phyloP scores from a whole-genome alignment of 2,113 vertebrate species.

The Machaerirhynchus nigripectus region DNA sequence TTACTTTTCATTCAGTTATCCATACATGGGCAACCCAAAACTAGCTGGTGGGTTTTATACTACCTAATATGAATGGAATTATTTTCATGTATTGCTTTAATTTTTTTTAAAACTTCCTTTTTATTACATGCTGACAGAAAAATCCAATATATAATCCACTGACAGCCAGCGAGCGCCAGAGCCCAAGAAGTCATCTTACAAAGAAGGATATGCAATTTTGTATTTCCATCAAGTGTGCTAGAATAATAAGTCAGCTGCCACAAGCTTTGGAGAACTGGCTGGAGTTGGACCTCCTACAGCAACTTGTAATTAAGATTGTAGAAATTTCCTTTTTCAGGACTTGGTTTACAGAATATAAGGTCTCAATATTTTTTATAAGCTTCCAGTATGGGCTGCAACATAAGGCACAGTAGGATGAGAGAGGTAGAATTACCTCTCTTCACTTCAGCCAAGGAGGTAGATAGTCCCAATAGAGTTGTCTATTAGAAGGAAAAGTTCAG shows the following conservation, averaged over 20 bases:
- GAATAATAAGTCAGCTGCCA: slow-evolving; percentile 54
- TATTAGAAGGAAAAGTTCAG: not conserved
- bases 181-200: slow-evolving; percentile 4
- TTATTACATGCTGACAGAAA: slow-evolving; percentile 62
- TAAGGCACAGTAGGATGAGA: not conserved
- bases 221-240: slow-evolving; percentile 50
- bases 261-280: slow-evolving; percentile 29
- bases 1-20: slow-evolving; percentile 29
- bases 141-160: slow-evolving; percentile 57
- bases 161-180: not conserved
- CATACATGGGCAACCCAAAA: slow-evolving; percentile 39
- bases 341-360: not conserved
- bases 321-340: slow-evolving; percentile 29
- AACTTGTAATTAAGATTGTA: slow-evolving; percentile 44
- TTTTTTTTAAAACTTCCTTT: slow-evolving; percentile 25
- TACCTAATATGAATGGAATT: slow-evolving; percentile 59
- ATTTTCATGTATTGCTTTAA: slow-evolving; percentile 37
- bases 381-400: not conserved
- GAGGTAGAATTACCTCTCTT: not conserved
- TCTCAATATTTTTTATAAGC: not conserved
- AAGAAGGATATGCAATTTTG: slow-evolving; percentile 58
- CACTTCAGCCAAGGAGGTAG: not conserved
- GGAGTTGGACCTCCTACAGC: slow-evolving; percentile 30
- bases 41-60: slow-evolving; percentile 30
- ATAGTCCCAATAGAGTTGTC: not conserved